Base-by-base conservation (phyloP, 1,140 invertebrate genomes). In the Hydropsyche tenuis region DNA sequence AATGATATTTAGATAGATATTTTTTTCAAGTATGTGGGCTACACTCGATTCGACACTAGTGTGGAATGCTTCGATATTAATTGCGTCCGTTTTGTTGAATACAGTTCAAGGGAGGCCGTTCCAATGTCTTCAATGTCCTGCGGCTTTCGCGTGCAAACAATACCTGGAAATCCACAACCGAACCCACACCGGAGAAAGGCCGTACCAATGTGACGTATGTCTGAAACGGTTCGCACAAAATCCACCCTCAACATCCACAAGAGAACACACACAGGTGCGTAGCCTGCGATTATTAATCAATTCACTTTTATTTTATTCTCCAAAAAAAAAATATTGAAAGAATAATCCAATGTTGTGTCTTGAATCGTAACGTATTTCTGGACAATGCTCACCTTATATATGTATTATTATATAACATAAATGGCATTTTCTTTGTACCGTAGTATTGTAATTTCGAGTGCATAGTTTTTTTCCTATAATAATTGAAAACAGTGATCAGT, bases 141-240 rank as follows among this genome's bases (percentile, higher is more conserved):
- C 89, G 70, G 85, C 87, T 79, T 92, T 91, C 81, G 89, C 88
- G 27, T 87, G 90, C 77, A 90, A 90, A 81, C 89, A 89, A 78
- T 91, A 90, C 79, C 82, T 91, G 64, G 89, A 92, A 82, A 91
- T 92, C 73, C 92, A 94, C 84, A 90, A 91, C 80, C 86, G 91
- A 65, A 91, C 91, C 73, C 91, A 92, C 80, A 91, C 89, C 14
- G 90, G 90, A 66, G 86, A 88, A 80, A 82, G 88, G 78, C 80
- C 86, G 30, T 85, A 84, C 78, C 81, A 84, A 78, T 84, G 84
- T 78, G 84, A 85, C 77, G 82, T 85, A 23, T 85, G 84, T 78
- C 81, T 85, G 79, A 85, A 85, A 80, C 80, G 83, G 78, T 85
- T 85, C 80, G 83, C 84, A 77, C 84, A 85, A 81, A 85, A 85